Conservation (phyloP, 2,113 vertebrate species). For the Limnothrissa miodon region DNA sequence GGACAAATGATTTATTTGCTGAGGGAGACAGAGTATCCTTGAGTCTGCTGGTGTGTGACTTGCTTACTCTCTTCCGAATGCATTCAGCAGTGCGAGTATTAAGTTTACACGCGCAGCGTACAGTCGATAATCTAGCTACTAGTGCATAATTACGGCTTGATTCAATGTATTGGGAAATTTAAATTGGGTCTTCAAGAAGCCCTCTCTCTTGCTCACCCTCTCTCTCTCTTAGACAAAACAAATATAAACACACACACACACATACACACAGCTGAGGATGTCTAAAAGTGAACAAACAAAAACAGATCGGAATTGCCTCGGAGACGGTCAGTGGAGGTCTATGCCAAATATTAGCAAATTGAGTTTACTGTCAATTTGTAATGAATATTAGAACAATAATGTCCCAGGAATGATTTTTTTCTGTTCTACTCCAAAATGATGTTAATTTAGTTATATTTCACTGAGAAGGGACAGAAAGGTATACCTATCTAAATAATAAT, state of each 20-base stretch:
- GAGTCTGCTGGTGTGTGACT: background rate
- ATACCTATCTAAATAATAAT: too few relatives aligned
- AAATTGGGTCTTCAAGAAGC: background rate
- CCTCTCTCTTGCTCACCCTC: background rate
- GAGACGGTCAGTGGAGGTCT: too few relatives aligned
- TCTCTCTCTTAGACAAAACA: too few relatives aligned
- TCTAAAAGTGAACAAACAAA: too few relatives aligned
- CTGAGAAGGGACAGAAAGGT: too few relatives aligned
- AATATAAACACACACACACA: too few relatives aligned
- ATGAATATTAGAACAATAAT: too few relatives aligned
- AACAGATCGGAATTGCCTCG: too few relatives aligned
- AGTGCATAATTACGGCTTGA: background rate
- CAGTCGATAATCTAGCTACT: background rate
- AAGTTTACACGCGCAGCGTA: background rate
- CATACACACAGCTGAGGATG: too few relatives aligned
- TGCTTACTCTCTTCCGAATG: background rate
- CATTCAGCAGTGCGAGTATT: background rate
- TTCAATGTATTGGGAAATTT: background rate
- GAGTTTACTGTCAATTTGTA: background rate
- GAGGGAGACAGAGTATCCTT: background rate
- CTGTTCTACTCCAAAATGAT: too few relatives aligned
- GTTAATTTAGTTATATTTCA: too few relatives aligned
- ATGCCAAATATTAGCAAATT: background rate
- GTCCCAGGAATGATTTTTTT: too few relatives aligned
- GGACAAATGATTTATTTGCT: background rate